phyloP scores from a whole-genome alignment of 2,888 invertebrate species.

The Zaprionus lineosus region DNA sequence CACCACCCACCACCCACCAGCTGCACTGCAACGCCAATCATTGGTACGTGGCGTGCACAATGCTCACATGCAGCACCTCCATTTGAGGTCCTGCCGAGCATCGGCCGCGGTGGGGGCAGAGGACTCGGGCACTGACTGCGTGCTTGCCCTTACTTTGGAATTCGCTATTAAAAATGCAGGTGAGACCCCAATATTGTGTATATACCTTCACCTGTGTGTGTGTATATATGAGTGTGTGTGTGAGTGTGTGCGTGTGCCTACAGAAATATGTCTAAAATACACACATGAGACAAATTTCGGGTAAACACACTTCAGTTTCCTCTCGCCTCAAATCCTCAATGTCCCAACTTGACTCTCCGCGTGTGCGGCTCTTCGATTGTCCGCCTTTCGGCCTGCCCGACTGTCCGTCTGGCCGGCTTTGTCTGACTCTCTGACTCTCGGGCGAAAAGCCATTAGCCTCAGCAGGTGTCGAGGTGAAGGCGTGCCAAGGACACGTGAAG shows the following conservation, averaged over 20 bases:
- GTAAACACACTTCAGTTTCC: conserved; percentile 47
- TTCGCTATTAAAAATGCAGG: conserved; percentile 44
- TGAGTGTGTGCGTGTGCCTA: not conserved
- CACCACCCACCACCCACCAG: not conserved
- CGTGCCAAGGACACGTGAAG: conserved; percentile 71
- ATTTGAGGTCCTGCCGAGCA: conserved; percentile 25
- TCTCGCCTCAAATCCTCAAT: too few species aligned
- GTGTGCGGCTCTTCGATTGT: too few species aligned
- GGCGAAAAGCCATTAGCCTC: conserved; percentile 53
- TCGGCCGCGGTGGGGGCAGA: conserved; percentile 33
- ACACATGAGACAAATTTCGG: conserved; percentile 70
- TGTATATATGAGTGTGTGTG: not conserved
- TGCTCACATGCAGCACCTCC: conserved; percentile 45
- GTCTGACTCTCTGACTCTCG: too few species aligned
- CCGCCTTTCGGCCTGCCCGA: not conserved
- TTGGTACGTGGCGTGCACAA: conserved; percentile 36
- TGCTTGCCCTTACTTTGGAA: conserved; percentile 26
- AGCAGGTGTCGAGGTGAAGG: conserved; percentile 16
- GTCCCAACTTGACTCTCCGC: too few species aligned
- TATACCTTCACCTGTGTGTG: too few species aligned
- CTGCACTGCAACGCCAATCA: conserved; percentile 58
- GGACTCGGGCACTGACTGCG: conserved; percentile 32
- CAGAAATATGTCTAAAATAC: conserved; percentile 47
- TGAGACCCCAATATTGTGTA: conserved; percentile 26
- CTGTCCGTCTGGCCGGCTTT: conserved; percentile 18